phyloP scores from a whole-genome alignment of 2,113 vertebrate species.

The Pungitius pungitius region DNA sequence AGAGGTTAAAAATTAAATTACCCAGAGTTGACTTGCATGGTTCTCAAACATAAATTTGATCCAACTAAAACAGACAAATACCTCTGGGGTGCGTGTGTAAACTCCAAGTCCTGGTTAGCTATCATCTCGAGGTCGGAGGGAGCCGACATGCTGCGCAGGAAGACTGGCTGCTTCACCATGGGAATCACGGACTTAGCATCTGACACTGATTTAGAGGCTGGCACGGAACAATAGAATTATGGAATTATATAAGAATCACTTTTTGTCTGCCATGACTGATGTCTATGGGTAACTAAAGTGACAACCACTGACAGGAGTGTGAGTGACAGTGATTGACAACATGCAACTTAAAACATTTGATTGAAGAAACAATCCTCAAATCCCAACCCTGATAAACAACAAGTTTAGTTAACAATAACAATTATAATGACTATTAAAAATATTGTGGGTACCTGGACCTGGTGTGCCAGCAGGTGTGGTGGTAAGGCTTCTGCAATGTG shows the following conservation, averaged over 20 bases:
- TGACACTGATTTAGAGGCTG: constrained; percentile 93
- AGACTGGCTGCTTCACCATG: constrained; percentile 92
- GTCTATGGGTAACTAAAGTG: not conserved
- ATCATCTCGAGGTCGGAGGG: constrained; percentile 99
- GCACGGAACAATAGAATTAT: constrained; percentile 6
- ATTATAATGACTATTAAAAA: not conserved
- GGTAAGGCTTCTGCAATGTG: constrained; percentile 92
- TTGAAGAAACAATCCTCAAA: constrained; percentile 2
- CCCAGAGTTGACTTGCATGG: not conserved
- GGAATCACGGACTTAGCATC: constrained; percentile 90
- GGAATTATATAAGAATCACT: not conserved
- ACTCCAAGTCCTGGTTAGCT: constrained; percentile 93
- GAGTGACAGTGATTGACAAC: accelerated
- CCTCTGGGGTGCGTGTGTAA: constrained; percentile 91
- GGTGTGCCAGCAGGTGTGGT: constrained; percentile 91
- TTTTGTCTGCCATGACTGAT: not conserved
- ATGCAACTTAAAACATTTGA: not conserved
- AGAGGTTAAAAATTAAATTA: not conserved
- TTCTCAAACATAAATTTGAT: not conserved
- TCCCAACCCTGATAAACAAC: not conserved
- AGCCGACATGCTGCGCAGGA: constrained; percentile 97
- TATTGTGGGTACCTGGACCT: constrained; percentile 83
- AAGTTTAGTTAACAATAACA: not conserved
- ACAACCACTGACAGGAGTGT: not conserved
- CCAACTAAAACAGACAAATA: constrained; percentile 52